phyloP scores from a whole-genome alignment of 2,888 invertebrate species.

The Polylopha cassiicola region DNA sequence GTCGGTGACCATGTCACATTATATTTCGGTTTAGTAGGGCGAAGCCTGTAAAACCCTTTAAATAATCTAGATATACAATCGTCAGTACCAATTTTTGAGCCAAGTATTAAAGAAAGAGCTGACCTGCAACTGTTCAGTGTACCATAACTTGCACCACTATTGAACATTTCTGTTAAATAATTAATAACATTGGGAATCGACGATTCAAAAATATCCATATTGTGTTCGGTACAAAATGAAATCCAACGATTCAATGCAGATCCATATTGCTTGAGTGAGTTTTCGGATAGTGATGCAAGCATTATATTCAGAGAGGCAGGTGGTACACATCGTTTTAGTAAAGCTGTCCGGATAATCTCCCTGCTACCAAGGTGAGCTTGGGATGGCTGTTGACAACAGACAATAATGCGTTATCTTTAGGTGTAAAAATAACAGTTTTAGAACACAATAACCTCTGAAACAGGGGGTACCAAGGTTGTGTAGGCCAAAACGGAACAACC shows the following conservation, averaged over 20 bases:
- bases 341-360: slow-evolving; percentile 2
- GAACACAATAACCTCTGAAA: background rate
- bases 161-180: too few relatives aligned
- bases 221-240: too few relatives aligned
- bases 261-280: too few relatives aligned
- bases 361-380: background rate
- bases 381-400: background rate
- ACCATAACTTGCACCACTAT: background rate
- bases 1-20: slow-evolving; percentile 18
- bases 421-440: too few relatives aligned
- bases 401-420: background rate
- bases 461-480: slow-evolving; percentile 1
- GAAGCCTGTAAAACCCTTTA: slow-evolving; percentile 1
- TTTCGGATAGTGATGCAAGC: too few relatives aligned
- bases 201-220: too few relatives aligned
- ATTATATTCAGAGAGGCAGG: background rate
- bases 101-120: background rate
- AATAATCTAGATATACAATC: background rate
- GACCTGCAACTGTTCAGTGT: slow-evolving; percentile 1
- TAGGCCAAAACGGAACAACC: slow-evolving; percentile 12
- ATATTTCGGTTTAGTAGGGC: slow-evolving; percentile 18
- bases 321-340: slow-evolving; percentile 3
- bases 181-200: too few relatives aligned
- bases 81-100: background rate
- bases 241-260: too few relatives aligned